Conservation (phyloP, 2,797 vertebrate species). For the Mus spretus region DNA sequence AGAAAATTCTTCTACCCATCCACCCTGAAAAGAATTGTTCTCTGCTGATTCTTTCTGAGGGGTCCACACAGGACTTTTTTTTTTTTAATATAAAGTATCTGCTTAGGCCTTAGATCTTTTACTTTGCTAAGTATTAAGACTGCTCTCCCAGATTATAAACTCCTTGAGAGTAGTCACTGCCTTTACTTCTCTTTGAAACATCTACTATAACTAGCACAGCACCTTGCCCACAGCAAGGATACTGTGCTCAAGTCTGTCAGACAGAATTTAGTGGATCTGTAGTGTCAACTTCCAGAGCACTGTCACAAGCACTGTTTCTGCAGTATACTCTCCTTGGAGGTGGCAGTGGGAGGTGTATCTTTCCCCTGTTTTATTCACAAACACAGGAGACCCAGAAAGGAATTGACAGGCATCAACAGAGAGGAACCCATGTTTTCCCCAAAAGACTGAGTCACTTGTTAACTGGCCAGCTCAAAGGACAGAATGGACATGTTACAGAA, state of each 20-base stretch:
- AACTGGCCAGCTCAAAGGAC: slow-evolving; percentile 62
- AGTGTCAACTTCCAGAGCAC: slow-evolving; percentile 12
- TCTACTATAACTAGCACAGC: not conserved
- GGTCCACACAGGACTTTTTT: not conserved
- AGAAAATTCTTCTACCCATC: not conserved
- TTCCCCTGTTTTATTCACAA: slow-evolving; percentile 56
- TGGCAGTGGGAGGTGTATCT: not conserved
- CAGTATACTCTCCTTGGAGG: not conserved
- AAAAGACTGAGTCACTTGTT: slow-evolving; percentile 50
- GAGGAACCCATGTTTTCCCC: slow-evolving; percentile 31
- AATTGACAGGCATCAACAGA: not conserved
- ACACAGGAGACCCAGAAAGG: not conserved
- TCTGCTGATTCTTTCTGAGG: not conserved
- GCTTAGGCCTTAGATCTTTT: slow-evolving; percentile 58
- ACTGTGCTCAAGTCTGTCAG: not conserved
- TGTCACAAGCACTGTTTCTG: slow-evolving; percentile 58
- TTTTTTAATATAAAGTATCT: not conserved
- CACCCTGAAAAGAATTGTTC: not conserved
- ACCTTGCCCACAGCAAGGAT: slow-evolving; percentile 69
- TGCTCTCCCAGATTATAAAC: slow-evolving; percentile 62
- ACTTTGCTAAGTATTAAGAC: slow-evolving; percentile 58
- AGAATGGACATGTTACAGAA: not conserved
- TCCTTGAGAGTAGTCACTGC: slow-evolving; percentile 62
- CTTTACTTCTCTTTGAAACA: slow-evolving; percentile 67
- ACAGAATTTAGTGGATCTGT: slow-evolving; percentile 2